Percentiles rank a stretch among this genome's conserved stretches.
phyloP scores from a whole-genome alignment of 2,113 vertebrate species.

The Corydoras maculifer region DNA sequence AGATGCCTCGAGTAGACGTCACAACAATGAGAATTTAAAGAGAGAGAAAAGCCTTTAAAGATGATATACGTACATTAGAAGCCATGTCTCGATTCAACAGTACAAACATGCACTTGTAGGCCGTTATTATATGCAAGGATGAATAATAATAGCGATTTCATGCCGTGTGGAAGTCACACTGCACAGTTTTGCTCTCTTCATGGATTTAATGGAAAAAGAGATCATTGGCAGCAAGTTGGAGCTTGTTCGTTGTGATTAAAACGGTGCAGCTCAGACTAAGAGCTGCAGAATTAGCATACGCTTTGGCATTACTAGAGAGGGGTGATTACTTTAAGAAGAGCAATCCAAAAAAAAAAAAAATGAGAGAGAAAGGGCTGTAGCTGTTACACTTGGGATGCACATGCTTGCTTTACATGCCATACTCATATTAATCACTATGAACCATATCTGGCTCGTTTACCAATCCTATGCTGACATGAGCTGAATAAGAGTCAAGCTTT shows the following conservation, averaged over 20 bases:
- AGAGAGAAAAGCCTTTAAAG: neutral
- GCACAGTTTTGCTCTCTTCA: slow-evolving; percentile 21
- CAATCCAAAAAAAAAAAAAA: slow-evolving; percentile 12
- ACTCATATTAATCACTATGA: neutral
- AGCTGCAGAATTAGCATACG: slow-evolving; percentile 35
- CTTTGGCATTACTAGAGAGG: slow-evolving; percentile 9
- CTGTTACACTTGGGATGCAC: neutral
- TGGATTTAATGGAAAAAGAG: slow-evolving; percentile 24
- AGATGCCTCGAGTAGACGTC: neutral
- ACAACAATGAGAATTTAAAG: neutral
- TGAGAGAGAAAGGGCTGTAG: neutral
- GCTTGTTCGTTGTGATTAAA: slow-evolving; percentile 36
- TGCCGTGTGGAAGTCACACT: slow-evolving; percentile 21
- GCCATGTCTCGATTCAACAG: neutral
- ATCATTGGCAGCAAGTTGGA: slow-evolving; percentile 34
- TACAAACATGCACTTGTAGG: neutral
- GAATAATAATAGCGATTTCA: slow-evolving; percentile 26
- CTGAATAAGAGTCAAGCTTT: neutral
- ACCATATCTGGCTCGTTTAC: neutral
- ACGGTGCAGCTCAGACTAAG: slow-evolving; percentile 20
- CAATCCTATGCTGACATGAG: neutral
- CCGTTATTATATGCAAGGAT: slow-evolving; percentile 17
- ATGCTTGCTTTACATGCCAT: neutral
- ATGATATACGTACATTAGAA: neutral
- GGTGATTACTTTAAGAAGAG: slow-evolving; percentile 17